phyloP scores from a whole-genome alignment of 2,888 invertebrate species.

The Blastobasis adustella region DNA sequence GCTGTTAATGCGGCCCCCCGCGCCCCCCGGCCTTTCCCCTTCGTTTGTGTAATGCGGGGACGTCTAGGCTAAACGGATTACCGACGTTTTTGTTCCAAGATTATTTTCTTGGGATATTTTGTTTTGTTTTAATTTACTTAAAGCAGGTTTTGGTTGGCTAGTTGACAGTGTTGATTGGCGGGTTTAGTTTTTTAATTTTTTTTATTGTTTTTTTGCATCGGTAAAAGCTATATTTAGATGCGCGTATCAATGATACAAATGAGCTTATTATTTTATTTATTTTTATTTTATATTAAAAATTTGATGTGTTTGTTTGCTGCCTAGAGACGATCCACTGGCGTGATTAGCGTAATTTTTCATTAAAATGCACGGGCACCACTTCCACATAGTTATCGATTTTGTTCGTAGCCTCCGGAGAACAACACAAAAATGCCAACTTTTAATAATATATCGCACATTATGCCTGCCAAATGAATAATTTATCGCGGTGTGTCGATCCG shows the following conservation, averaged over 20 bases:
- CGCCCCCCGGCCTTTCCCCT: slow-evolving; percentile 66
- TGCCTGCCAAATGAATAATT: slow-evolving; percentile 72
- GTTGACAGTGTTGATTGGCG: too few relatives aligned
- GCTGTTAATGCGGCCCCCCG: slow-evolving; percentile 65
- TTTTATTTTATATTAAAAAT: too few relatives aligned
- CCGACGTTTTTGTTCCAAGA: background rate
- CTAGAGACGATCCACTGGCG: too few relatives aligned
- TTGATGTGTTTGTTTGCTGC: too few relatives aligned
- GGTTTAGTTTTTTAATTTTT: too few relatives aligned
- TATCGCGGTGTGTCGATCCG: slow-evolving; percentile 67
- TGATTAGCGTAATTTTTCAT: background rate
- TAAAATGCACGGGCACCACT: slow-evolving; percentile 27
- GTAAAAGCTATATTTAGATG: too few relatives aligned
- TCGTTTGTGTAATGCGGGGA: slow-evolving; percentile 73
- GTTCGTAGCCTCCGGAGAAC: slow-evolving; percentile 39
- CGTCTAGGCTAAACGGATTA: slow-evolving; percentile 39
- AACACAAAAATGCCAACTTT: slow-evolving; percentile 69
- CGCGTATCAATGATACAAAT: too few relatives aligned
- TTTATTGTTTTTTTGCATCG: too few relatives aligned
- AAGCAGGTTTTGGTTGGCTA: too few relatives aligned
- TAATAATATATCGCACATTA: slow-evolving; percentile 74
- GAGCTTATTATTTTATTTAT: too few relatives aligned
- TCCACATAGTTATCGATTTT: slow-evolving; percentile 41
- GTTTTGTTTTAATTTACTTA: too few relatives aligned
- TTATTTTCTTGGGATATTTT: background rate